phyloP scores from a whole-genome alignment of 2,888 invertebrate genomes.

The Anagyrus pseudococci region DNA sequence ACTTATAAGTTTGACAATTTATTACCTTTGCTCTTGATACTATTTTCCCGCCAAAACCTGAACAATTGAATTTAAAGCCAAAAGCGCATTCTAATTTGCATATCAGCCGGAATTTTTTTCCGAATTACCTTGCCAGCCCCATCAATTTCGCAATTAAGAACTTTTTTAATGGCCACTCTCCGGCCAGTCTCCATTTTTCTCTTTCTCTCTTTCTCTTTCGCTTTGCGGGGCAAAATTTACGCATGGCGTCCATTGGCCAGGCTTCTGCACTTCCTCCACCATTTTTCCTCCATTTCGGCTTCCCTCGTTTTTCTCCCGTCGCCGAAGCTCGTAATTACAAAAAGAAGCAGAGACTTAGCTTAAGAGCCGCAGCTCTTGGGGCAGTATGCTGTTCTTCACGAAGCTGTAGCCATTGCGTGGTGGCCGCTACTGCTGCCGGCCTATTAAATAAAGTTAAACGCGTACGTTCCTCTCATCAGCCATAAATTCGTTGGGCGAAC shows the following conservation, averaged over 20 bases:
- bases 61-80: too few species aligned
- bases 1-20: too few species aligned
- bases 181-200: slow-evolving; percentile 4
- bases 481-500: slow-evolving; percentile 32
- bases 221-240: not conserved
- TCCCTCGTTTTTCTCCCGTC: not conserved
- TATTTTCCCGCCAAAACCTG: too few species aligned
- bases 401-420: too few species aligned
- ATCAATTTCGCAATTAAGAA: slow-evolving; percentile 22
- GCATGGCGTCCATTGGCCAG: not conserved
- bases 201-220: too few species aligned
- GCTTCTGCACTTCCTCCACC: not conserved
- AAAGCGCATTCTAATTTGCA: too few species aligned
- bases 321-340: slow-evolving; percentile 22
- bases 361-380: too few species aligned
- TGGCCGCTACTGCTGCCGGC: slow-evolving; percentile 6
- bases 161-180: slow-evolving; percentile 6
- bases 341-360: too few species aligned
- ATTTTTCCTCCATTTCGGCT: not conserved
- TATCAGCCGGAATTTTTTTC: slow-evolving; percentile 19
- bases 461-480: slow-evolving; percentile 27
- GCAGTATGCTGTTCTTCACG: too few species aligned
- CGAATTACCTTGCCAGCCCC: not conserved
- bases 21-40: too few species aligned
- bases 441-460: slow-evolving; percentile 35